Percentiles rank a stretch among this genome's conserved stretches.
phyloP scores from a whole-genome alignment of 2,113 vertebrate genomes.

The Coptodon rendalli region DNA sequence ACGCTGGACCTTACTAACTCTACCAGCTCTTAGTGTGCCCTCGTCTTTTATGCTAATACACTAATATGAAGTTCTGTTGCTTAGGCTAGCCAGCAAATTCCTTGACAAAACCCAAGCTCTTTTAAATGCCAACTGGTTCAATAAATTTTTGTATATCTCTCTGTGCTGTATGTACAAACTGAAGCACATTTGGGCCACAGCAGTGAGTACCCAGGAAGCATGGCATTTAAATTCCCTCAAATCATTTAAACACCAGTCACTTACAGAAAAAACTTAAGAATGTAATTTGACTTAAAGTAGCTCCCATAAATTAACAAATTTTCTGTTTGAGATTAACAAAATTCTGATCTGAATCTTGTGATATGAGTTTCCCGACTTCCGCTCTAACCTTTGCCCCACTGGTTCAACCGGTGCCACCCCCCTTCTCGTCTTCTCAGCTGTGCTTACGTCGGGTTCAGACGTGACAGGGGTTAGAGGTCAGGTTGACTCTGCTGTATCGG shows the following conservation, averaged over 20 bases:
- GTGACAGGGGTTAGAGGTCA: constrained; percentile 70
- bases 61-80: not conserved
- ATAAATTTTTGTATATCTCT: not conserved
- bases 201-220: not conserved
- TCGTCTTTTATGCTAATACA: not conserved
- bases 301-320: not conserved
- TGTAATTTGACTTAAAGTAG: not conserved
- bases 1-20: constrained; percentile 31
- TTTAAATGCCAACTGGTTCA: not conserved
- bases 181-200: not conserved
- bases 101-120: not conserved
- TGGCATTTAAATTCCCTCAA: not conserved
- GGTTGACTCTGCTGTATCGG: constrained; percentile 63
- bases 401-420: constrained; percentile 27
- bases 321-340: not conserved
- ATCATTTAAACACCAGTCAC: not conserved
- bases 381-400: constrained; percentile 42
- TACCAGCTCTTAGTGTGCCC: not conserved
- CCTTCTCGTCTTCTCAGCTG: constrained; percentile 66
- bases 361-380: not conserved
- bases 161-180: not conserved
- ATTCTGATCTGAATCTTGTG: constrained; percentile 39
- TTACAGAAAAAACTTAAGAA: not conserved
- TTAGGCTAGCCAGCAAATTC: not conserved
- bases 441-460: constrained; percentile 66